Evolutionary conservation across 1,140 invertebrate genomes (phyloP).

Genomic region (Microplitis demolitor): DNA sequence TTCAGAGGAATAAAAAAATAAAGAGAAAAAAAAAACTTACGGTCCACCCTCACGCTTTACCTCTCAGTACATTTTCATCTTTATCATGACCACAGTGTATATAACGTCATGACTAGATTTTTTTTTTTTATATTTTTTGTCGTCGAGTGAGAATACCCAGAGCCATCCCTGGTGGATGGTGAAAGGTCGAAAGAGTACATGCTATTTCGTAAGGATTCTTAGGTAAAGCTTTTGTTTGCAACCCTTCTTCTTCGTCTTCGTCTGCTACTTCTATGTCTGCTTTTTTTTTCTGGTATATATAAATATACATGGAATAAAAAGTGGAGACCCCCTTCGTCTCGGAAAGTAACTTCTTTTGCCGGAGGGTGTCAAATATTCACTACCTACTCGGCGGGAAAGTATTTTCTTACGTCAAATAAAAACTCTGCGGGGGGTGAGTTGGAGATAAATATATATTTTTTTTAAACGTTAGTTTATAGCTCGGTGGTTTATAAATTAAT

Average conservation of each 20-base stretch:
- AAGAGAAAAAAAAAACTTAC: too few species aligned
- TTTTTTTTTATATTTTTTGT: background rate
- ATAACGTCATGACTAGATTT: background rate
- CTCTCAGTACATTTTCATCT: constrained; percentile 22
- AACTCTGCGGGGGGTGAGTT: too few species aligned
- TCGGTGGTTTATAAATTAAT: too few species aligned
- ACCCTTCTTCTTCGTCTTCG: constrained; percentile 17
- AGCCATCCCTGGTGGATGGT: background rate
- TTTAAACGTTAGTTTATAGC: too few species aligned
- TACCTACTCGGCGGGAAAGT: background rate
- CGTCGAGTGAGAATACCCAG: background rate
- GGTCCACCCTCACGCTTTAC: background rate
- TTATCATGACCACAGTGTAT: constrained; percentile 21
- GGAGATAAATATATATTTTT: too few species aligned
- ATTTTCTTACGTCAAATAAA: too few species aligned
- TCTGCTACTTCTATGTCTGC: background rate
- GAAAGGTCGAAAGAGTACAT: constrained; percentile 10
- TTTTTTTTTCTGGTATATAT: constrained; percentile 4
- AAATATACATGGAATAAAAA: constrained; percentile 1
- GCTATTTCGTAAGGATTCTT: constrained; percentile 3
- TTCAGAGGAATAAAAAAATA: constrained; percentile 8
- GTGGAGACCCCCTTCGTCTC: background rate
- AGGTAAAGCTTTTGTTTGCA: constrained; percentile 21
- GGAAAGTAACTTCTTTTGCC: background rate
- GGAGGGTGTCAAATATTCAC: constrained; percentile 30